Evolutionary conservation across 1,140 invertebrate species (phyloP), one percentile per base, ranked within the genome.

Genomic region (Ceratina japonica): DNA sequence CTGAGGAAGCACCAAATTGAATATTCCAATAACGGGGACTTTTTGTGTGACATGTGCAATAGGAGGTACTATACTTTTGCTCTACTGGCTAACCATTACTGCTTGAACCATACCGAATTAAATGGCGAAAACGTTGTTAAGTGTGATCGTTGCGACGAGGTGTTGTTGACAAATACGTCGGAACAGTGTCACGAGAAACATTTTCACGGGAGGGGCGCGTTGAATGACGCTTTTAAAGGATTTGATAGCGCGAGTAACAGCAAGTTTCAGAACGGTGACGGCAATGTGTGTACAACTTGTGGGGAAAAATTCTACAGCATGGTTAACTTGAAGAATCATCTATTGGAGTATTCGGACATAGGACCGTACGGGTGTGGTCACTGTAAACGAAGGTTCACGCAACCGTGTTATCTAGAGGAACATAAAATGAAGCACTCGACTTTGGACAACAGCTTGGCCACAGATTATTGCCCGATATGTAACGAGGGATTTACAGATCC

Each of bases 101-200:
- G 24, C 2, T 65, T 79, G 31, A 86, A 78, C 15, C 89, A 90
- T 1, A 52, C 15, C 3, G 68, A 68, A n/a, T 7, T 18, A n/a
- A n/a, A n/a, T 4, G 22, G 54, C 3, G 20, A 27, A 5, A 61
- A 54, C 1, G 54, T 31, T 16, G 59, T 83, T 59, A 77, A 75
- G 2, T 90, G 89, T 24, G 15, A 66, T 1, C 66, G 65, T 15
- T 90, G 89, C 27, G 75, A 63, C 0, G 88, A 90, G 76, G 24
- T 86, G 8, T 31, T 87, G 2, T n/a, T 70, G 15, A 84, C 85
- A 0, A 13, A 12, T 2, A 74, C 64, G 56, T 75, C 80, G 1
- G 61, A 89, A 1, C 44, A 31, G 10, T 88, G 81, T 22, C 89
- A 90, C 16, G 65, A 87, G 2, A 84, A 71, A 69, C 89, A 89